A percentile compares a stretch with the other conserved stretches of the same genome.
phyloP scores from a whole-genome alignment of 2,113 vertebrate species.

The Arizona elegans region DNA sequence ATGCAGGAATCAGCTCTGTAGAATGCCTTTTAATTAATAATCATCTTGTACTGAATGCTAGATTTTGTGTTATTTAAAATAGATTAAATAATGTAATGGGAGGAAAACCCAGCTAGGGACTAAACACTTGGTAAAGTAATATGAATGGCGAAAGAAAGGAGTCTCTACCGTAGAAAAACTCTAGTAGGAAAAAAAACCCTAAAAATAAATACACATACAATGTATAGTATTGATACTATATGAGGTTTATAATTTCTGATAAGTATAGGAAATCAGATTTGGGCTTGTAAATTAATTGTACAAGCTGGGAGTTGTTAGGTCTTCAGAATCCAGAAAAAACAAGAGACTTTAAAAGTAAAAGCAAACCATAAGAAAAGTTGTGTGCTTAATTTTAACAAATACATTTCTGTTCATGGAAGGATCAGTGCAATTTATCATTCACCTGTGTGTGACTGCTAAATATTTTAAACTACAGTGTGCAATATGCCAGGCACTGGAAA shows the following conservation, averaged over 20 bases:
- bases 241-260: neutral
- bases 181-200: neutral
- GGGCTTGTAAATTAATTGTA: neutral
- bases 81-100: neutral
- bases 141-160: conserved; percentile 11
- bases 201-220: neutral
- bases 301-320: neutral
- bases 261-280: neutral
- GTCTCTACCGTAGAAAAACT: neutral
- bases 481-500: neutral
- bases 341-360: neutral
- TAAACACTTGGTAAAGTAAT: neutral
- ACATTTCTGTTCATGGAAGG: neutral
- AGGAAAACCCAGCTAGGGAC: conserved; percentile 1
- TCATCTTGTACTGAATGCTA: neutral
- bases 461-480: neutral
- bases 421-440: neutral
- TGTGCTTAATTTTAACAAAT: neutral
- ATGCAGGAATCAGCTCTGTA: neutral
- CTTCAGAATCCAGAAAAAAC: neutral
- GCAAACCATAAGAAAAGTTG: neutral
- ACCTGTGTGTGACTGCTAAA: neutral
- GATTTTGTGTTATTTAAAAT: neutral
- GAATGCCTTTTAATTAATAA: neutral
- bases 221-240: no score